These are phyloP conservation scores for Pseudomyrmex gracilis DNA, from an alignment of 1,140 invertebrate genomes.

Conservation along the genomic window DNA sequence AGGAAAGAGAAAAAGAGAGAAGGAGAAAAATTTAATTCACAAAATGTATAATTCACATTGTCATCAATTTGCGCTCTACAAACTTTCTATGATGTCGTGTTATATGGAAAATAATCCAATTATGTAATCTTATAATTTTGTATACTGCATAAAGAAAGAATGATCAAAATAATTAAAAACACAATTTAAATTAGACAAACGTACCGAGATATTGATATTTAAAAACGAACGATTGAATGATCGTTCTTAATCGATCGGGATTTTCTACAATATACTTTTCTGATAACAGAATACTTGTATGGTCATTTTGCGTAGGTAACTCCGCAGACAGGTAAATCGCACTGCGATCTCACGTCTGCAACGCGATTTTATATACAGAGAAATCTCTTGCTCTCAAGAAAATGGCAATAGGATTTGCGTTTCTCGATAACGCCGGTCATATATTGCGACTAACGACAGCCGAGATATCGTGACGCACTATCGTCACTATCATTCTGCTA, in stretches of 20 bases:
- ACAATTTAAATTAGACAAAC: background rate
- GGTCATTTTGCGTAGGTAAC: background rate
- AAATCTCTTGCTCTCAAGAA: too few relatives aligned
- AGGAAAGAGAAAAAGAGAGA: too few relatives aligned
- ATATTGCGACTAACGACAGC: slow-evolving; percentile 52
- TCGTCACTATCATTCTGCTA: slow-evolving; percentile 18
- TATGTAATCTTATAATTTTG: background rate
- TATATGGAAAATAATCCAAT: background rate
- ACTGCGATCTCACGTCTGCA: background rate
- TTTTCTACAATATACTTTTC: background rate
- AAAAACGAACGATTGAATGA: background rate
- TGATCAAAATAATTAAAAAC: too few relatives aligned
- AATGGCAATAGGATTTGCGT: slow-evolving; percentile 24
- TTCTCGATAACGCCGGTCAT: slow-evolving; percentile 43
- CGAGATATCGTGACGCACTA: slow-evolving; percentile 57
- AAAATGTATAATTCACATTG: too few relatives aligned
- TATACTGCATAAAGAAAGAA: too few relatives aligned
- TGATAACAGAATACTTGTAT: background rate
- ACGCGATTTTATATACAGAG: too few relatives aligned
- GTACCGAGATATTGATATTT: background rate
- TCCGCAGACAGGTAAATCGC: background rate
- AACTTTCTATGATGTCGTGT: background rate
- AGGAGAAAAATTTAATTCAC: too few relatives aligned
- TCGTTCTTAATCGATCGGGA: background rate
- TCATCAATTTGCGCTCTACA: background rate